Evolutionary conservation across 2,888 invertebrate genomes (phyloP), one percentile per base, ranked within the genome.

Genomic region (Orthosia incerta): DNA sequence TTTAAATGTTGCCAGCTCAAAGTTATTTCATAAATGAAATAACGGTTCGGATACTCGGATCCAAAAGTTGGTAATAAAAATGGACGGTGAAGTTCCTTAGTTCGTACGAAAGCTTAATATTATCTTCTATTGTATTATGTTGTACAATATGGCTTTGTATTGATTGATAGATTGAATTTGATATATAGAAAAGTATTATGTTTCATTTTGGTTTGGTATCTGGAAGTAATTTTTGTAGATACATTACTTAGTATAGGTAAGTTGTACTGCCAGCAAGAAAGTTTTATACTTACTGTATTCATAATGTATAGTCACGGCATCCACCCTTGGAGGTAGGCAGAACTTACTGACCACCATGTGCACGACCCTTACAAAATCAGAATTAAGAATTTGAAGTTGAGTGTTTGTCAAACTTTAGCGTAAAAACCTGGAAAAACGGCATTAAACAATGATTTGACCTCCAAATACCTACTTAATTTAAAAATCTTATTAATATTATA

Each of bases 1-100:
- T 82, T 83, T 55, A 74, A 84, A 71, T 80, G 77, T 74, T 71
- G 67, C 71, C 69, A 75, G 76, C 66, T 67, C 57, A 74, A 84
- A 83, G 84, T 80, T 84, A 76, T 76, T 83, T 83, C 76, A 73
- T 59, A 83, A 80, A 80, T 84, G 59, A 80, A 80, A 82, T 80
- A 82, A 83, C 80, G 61, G 56, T 48, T 64, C 56, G 67, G 70
- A 67, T 79, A 67, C 74, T 72, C 51, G 70, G 70, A 74, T 79
- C 70, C 74, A 20, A 13, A 79, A 83, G 80, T 74, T 74, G 13
- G 51, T 45, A 73, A 82, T 74, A 78, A 80, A 79, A 78, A 77
- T 65, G 78, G 53, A 23, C 39, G 65, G 39, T 65, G 26, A 59
- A 68, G 57, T 81, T 76, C 51, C 46, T 31, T 63, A 57, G 64